phyloP scores from a whole-genome alignment of 2,113 vertebrate genomes.

The Seriola rivoliana region DNA sequence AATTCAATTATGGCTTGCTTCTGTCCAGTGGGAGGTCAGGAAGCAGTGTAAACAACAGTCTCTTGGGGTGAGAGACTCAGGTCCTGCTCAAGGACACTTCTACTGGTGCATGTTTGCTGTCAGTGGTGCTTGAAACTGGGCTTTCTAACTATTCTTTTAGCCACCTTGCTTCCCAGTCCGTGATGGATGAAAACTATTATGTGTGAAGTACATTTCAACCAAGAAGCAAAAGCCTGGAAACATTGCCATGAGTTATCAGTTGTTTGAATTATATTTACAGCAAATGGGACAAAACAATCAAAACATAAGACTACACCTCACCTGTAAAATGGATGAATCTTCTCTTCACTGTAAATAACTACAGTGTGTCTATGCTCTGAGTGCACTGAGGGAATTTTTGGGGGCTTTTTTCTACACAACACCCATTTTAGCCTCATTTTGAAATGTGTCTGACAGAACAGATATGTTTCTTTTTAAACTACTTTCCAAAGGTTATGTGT shows the following conservation, averaged over 20 bases:
- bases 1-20: constrained; percentile 50
- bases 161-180: background rate
- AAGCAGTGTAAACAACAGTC: constrained; percentile 46
- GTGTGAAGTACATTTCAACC: background rate
- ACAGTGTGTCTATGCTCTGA: background rate
- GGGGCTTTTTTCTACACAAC: background rate
- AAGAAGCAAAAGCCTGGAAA: background rate
- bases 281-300: constrained; percentile 5
- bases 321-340: background rate
- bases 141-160: background rate
- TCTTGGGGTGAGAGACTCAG: constrained; percentile 6
- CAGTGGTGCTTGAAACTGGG: constrained; percentile 22
- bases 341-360: background rate
- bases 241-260: too few species aligned
- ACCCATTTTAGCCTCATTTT: background rate
- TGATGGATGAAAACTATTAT: background rate
- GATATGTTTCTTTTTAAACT: background rate
- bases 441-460: background rate
- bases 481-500: background rate
- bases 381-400: background rate
- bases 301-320: background rate
- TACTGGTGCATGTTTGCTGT: constrained; percentile 9
- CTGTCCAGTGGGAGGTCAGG: constrained; percentile 38
- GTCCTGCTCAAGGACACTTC: constrained; percentile 44
- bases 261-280: too few species aligned